These are phyloP conservation scores for Cyclophora punctaria DNA, from an alignment of 2,888 invertebrate species.

Conservation along the genomic window DNA sequence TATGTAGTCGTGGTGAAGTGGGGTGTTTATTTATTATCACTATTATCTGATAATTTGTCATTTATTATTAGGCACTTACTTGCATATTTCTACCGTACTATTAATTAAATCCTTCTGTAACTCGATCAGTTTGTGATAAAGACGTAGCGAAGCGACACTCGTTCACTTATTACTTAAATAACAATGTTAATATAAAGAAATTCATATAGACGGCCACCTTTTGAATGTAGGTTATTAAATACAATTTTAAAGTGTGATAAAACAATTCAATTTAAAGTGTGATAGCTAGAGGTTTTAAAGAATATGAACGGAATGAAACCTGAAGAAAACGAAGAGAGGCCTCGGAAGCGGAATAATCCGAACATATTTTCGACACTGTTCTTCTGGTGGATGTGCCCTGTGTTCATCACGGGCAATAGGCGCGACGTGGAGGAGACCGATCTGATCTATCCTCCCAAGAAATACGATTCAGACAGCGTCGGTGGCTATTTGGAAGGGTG, in stretches of 20 bases:
- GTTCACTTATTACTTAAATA: constrained; percentile 44
- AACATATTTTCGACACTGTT: constrained; percentile 55
- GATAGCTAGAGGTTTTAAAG: neutral
- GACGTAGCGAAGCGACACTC: constrained; percentile 36
- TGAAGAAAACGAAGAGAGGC: constrained; percentile 9
- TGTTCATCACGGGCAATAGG: constrained; percentile 69
- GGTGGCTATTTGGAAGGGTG: constrained; percentile 77
- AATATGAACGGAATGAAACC: constrained; percentile 16
- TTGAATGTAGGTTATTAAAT: constrained; percentile 30
- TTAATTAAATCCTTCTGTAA: no score
- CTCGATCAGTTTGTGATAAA: constrained; percentile 3
- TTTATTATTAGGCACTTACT: no score
- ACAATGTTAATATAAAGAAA: no score
- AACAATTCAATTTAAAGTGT: constrained; percentile 1
- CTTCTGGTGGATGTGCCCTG: constrained; percentile 67
- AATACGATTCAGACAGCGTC: constrained; percentile 75
- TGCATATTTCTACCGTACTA: no score
- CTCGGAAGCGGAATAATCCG: constrained; percentile 28
- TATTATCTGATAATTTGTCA: no score
- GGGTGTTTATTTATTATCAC: no score
- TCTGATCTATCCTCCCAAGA: constrained; percentile 75
- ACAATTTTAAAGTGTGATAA: no score
- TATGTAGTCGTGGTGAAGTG: no score
- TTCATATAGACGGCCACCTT: no score
- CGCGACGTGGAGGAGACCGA: constrained; percentile 79